phyloP scores from a whole-genome alignment of 2,113 vertebrate genomes.

The Shinisaurus crocodilurus region DNA sequence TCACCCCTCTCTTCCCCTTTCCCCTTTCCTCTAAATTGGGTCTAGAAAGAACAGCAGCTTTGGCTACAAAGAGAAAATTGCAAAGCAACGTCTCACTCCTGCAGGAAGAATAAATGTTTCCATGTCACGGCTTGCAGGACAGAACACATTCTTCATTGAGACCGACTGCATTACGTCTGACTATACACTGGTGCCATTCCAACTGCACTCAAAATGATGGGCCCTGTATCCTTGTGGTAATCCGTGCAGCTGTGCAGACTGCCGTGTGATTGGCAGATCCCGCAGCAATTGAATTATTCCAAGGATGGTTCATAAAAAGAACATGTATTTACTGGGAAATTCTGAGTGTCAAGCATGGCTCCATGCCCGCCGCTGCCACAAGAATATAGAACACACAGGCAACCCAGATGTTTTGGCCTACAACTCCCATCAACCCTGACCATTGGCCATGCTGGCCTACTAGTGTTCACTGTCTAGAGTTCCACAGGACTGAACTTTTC shows the following conservation, averaged over 20 bases:
- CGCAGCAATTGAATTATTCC: neutral
- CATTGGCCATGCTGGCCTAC: neutral
- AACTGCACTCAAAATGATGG: neutral
- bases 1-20: neutral
- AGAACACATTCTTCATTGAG: neutral
- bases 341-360: neutral
- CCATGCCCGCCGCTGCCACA: too few species aligned
- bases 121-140: neutral
- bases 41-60: constrained; percentile 11
- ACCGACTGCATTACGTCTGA: neutral
- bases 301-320: neutral
- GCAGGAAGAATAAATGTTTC: neutral
- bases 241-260: neutral
- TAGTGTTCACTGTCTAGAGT: too few species aligned
- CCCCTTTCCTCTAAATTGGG: neutral
- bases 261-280: neutral
- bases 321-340: neutral
- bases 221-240: neutral
- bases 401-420: neutral
- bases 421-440: neutral
- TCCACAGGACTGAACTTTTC: too few species aligned
- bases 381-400: neutral
- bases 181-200: neutral
- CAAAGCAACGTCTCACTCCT: neutral
- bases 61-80: neutral